Conservation (phyloP, 2,113 vertebrate species). For the Scatophagus argus region DNA sequence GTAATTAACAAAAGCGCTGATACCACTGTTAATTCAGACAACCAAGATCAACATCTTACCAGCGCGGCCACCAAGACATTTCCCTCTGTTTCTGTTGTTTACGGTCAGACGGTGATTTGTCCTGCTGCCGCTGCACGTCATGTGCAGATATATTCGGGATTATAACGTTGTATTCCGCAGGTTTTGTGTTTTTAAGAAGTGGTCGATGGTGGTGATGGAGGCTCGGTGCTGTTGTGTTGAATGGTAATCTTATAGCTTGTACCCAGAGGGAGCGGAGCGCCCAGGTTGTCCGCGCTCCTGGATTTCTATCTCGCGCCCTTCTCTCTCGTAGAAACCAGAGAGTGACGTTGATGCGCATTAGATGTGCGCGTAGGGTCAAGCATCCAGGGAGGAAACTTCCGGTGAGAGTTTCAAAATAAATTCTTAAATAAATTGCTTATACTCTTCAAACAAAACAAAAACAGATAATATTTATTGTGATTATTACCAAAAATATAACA, state of each 20-base stretch:
- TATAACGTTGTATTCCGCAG: not conserved
- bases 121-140: constrained; percentile 24
- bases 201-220: not conserved
- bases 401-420: constrained; percentile 28
- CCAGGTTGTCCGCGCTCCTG: constrained; percentile 72
- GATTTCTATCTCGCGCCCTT: constrained; percentile 85
- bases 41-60: constrained; percentile 70
- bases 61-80: constrained; percentile 85
- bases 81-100: constrained; percentile 62
- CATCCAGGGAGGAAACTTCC: not conserved
- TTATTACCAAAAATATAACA: too few relatives aligned
- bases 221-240: not conserved
- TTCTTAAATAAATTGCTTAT: not conserved
- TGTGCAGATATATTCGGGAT: not conserved
- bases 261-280: constrained; percentile 41
- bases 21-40: not conserved
- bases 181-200: not conserved
- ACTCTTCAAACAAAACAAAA: not conserved
- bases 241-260: not conserved
- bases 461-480: too few relatives aligned
- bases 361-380: constrained; percentile 35
- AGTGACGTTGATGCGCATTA: constrained; percentile 74
- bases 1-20: not conserved
- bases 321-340: constrained; percentile 5
- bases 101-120: constrained; percentile 8